Evolutionary conservation across 2,888 invertebrate genomes (phyloP).

Genomic region (Lutraria lutraria): DNA sequence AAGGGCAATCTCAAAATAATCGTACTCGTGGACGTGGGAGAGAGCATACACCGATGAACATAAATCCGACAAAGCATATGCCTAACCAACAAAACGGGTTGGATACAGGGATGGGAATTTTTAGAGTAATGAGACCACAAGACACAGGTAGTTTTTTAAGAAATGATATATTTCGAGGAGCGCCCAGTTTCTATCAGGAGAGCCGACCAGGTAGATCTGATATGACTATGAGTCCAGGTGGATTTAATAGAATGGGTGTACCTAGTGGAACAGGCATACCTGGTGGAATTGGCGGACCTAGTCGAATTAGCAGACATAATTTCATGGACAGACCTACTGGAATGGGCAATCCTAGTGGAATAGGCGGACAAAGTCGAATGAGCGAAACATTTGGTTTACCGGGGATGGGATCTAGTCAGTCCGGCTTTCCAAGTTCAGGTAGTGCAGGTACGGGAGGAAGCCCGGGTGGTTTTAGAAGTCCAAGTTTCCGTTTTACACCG

Average conservation of each 20-base stretch:
- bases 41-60: background rate
- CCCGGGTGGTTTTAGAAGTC: background rate
- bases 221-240: background rate
- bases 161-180: background rate
- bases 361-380: background rate
- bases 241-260: background rate
- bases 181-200: too few species aligned
- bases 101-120: too few species aligned
- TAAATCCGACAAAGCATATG: too few species aligned
- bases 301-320: background rate
- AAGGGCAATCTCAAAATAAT: background rate
- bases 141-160: background rate
- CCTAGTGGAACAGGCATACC: background rate
- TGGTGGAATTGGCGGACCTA: background rate
- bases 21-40: background rate
- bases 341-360: background rate
- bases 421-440: too few species aligned
- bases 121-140: background rate
- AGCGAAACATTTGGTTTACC: background rate
- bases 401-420: background rate
- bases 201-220: background rate
- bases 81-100: too few species aligned
- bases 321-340: too few species aligned
- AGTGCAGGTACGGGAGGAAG: background rate
- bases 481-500: background rate